Base-by-base conservation (phyloP, 2,888 invertebrate genomes). In the Polyploca ridens region DNA sequence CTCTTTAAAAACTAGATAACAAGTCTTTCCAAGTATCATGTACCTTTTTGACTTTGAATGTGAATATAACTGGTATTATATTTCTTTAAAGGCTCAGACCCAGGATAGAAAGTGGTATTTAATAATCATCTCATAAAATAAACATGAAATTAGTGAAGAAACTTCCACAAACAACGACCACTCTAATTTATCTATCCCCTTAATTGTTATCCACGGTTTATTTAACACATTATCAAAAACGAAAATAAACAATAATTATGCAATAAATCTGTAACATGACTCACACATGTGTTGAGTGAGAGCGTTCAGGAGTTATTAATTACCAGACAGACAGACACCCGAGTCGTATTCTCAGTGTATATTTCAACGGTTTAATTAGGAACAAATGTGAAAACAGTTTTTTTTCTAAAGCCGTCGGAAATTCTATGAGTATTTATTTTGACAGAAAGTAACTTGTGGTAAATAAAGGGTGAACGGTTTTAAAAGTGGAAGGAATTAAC, bases 341-440 rank as follows among this genome's bases (percentile, higher is more conserved):
- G 87, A 84, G 77, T 73, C 77, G 74, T 77, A 76, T 88, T 89
- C 89, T 83, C 89, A 87, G 86, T 88, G 84, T 82, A 82, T 89
- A 90, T 89, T 88, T 91, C 91, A 90, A 85, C 86, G 80, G 74
- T 78, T 83, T 91, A 91, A 91, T 91, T 91, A 87, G 90, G 76
- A 91, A 90, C 91, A 91, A 91, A 91, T 91, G 91, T 91, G 73
- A 81, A 75, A 67, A 65, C 69, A 65, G 74, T 74, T 71, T 71
- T 78, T 77, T 80, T 74, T 60, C 68, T 64, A 72, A 75, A 71
- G 73, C 71, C 75, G 70, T 71, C 62, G 70, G 66, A 72, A 73
- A 75, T 76, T 77, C 73, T 78, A 58, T 49, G 70, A 74, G 71
- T 75, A 76, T 81, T 75, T 81, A 79, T 82, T 82, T 80, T 81